Evolutionary conservation across 1,140 invertebrate species (phyloP).

Genomic region (Oryctes rhinoceros): DNA sequence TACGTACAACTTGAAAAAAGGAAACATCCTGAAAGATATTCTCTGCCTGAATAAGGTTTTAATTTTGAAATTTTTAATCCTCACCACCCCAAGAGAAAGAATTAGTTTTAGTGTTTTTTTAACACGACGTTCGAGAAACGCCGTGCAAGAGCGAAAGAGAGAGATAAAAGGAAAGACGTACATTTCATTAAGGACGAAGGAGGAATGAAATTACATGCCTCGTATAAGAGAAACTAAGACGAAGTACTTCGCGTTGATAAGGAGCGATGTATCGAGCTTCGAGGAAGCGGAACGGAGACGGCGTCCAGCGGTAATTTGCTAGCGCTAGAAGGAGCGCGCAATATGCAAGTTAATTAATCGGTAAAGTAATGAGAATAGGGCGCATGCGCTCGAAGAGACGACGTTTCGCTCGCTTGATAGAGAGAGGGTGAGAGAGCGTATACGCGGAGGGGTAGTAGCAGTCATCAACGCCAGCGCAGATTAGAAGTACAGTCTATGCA

Average conservation of each 20-base stretch:
- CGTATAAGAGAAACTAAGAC: slow-evolving; percentile 55
- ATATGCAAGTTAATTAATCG: slow-evolving; percentile 64
- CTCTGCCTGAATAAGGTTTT: background rate
- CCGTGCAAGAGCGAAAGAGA: slow-evolving; percentile 37
- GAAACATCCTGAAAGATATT: background rate
- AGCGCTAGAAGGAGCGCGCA: slow-evolving; percentile 59
- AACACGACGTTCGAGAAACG: background rate
- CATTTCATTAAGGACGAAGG: slow-evolving; percentile 60
- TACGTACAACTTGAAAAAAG: background rate
- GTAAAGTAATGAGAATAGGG: slow-evolving; percentile 61
- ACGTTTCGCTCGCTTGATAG: slow-evolving; percentile 29
- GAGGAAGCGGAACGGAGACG: slow-evolving; percentile 13
- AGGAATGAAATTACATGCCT: slow-evolving; percentile 62
- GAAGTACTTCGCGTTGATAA: slow-evolving; percentile 40
- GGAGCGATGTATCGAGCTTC: slow-evolving; percentile 36
- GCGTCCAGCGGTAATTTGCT: slow-evolving; percentile 54
- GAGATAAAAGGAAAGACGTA: slow-evolving; percentile 52
- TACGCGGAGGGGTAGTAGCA: slow-evolving; percentile 44
- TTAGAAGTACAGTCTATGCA: slow-evolving; percentile 55
- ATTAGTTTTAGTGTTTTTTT: slow-evolving; percentile 25
- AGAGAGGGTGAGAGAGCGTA: slow-evolving; percentile 44
- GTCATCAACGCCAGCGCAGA: slow-evolving; percentile 60
- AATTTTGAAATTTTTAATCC: slow-evolving; percentile 27
- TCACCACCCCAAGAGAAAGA: background rate
- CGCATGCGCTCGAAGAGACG: slow-evolving; percentile 53